Evolutionary conservation across 2,113 vertebrate species (phyloP), one percentile per base, ranked within the genome.

Genomic region (Labeo catla): DNA sequence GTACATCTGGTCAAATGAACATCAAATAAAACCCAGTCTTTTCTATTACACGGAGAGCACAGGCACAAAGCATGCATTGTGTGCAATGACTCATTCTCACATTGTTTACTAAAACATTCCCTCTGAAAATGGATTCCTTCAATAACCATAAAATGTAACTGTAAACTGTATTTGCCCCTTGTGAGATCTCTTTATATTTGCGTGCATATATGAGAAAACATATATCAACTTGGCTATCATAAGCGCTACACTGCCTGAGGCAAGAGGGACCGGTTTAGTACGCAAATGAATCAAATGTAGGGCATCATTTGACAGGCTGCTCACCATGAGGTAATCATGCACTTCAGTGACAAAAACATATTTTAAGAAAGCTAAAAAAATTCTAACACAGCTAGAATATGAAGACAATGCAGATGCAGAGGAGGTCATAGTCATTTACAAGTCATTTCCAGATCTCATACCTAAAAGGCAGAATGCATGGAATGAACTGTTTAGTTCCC

Each of bases 211-310:
- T 85, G 34, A 52, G 47, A 54, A 68, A 50, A 19, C 68, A 81
- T 59, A 47, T 72, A 80, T 54, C 76, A 72, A 61, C 43, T 57
- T 4, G 12, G 61, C 63, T 54, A 73, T 81, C 63, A 73, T 15
- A n/a, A 74, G 82, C 4, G 8, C 82, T 16, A 15, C 66, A 52
- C n/a, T 59, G 82, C 82, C 82, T 16, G 8, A 39, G 82, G 82
- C 82, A 73, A 39, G 82, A 84, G 68, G 10, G 52, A 84, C 82
- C 68, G 68, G 82, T 84, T 84, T 84, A 57, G 68, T 59, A 59
- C 1, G 21, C 50, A 84, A 74, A 59, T 74, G 12, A 84, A 45
- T 84, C 68, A 73, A 59, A 73, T 2, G 19, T 73, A 19, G 49
- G 59, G 66, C 43, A 43, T 83, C 10, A 50, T n/a, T 73, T 59